Conservation (phyloP, 2,888 invertebrate genomes). For the Bellardia bayeri region DNA sequence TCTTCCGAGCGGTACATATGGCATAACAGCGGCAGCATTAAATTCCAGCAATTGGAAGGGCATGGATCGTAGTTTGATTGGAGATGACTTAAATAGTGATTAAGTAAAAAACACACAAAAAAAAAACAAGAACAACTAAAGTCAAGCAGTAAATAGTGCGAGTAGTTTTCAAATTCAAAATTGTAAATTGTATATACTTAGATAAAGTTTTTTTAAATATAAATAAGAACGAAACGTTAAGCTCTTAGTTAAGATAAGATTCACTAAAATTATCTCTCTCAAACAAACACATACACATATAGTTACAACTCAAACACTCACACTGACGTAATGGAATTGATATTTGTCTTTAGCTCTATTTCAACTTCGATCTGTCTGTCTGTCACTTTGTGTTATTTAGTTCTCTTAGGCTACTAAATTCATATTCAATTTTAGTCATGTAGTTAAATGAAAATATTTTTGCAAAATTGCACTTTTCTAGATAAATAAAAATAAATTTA, state of each 20-base stretch:
- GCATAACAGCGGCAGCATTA: constrained; percentile 76
- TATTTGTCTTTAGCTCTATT: constrained; percentile 43
- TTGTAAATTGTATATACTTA: constrained; percentile 63
- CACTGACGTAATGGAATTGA: constrained; percentile 72
- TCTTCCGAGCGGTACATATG: constrained; percentile 76
- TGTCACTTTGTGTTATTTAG: constrained; percentile 21
- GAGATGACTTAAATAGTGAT: constrained; percentile 79
- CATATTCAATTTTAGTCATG: constrained; percentile 7
- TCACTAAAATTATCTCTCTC: constrained; percentile 16
- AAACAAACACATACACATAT: background rate
- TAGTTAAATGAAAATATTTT: constrained; percentile 55
- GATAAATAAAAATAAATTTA: constrained; percentile 25
- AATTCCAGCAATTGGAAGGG: constrained; percentile 78
- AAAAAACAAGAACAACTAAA: background rate
- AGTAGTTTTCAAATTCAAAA: constrained; percentile 1
- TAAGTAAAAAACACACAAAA: constrained; percentile 60
- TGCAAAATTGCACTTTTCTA: constrained; percentile 46
- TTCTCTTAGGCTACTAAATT: constrained; percentile 23
- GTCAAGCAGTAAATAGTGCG: background rate
- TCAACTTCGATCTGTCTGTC: background rate
- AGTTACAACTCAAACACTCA: constrained; percentile 28
- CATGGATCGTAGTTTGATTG: constrained; percentile 77
- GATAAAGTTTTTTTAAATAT: constrained; percentile 34
- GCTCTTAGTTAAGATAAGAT: constrained; percentile 22
- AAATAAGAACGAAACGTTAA: constrained; percentile 30